phyloP scores from a whole-genome alignment of 1,140 invertebrate genomes.

The Armadillidium nasatum region DNA sequence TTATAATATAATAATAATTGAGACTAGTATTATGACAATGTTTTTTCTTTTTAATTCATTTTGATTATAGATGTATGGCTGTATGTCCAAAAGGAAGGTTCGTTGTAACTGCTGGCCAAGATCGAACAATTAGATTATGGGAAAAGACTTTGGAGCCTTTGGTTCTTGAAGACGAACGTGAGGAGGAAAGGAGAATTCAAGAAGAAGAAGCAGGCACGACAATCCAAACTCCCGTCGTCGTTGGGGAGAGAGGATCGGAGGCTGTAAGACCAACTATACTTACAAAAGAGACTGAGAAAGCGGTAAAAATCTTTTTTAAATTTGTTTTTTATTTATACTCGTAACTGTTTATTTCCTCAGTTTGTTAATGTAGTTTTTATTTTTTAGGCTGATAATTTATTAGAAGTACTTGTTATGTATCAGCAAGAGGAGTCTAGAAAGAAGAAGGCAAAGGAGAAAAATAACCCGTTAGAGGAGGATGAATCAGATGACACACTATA shows the following conservation, averaged over 20 bases:
- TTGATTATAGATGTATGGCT: constrained; percentile 54
- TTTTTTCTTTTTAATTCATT: too few species aligned
- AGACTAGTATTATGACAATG: too few species aligned
- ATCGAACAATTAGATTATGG: constrained; percentile 81
- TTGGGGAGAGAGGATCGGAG: constrained; percentile 58
- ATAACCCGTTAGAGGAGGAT: too few species aligned
- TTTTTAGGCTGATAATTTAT: not conserved
- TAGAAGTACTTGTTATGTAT: constrained; percentile 29
- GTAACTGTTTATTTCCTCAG: not conserved
- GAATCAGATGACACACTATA: constrained; percentile 3
- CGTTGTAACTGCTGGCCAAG: constrained; percentile 77
- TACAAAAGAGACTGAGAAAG: constrained; percentile 84
- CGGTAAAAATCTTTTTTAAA: constrained; percentile 53
- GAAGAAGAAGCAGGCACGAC: constrained; percentile 59
- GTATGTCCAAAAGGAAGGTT: constrained; percentile 76
- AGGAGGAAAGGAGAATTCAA: constrained; percentile 69
- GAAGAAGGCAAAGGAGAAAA: too few species aligned
- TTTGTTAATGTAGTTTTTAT: not conserved
- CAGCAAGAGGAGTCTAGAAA: constrained; percentile 1
- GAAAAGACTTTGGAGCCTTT: constrained; percentile 81
- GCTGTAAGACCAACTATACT: constrained; percentile 78
- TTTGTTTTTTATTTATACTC: not conserved
- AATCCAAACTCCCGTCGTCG: constrained; percentile 47
- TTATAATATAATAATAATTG: too few species aligned
- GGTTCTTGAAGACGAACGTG: constrained; percentile 85